A percentile compares a stretch with the other conserved stretches of the same genome.
phyloP scores from a whole-genome alignment of 2,113 vertebrate genomes.

The Albula goreensis region DNA sequence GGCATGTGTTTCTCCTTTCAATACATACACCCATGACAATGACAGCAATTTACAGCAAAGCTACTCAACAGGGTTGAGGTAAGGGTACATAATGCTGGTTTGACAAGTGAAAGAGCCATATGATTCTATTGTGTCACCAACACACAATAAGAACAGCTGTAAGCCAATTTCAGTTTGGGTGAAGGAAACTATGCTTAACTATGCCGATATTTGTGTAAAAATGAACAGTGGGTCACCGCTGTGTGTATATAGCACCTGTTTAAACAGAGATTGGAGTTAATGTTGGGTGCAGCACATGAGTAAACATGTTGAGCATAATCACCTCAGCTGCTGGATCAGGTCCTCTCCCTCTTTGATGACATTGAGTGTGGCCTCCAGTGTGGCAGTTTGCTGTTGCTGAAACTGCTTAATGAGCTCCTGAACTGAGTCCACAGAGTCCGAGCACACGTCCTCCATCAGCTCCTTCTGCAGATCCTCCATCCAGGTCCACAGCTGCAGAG shows the following conservation, averaged over 20 bases:
- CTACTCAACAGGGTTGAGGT: not conserved
- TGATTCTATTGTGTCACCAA: too few relatives aligned
- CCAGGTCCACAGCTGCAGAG: slow-evolving; percentile 93
- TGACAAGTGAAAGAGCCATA: too few relatives aligned
- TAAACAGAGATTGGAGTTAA: not conserved
- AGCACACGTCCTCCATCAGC: slow-evolving; percentile 91
- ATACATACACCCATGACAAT: not conserved
- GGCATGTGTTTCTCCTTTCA: not conserved
- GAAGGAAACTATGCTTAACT: too few relatives aligned
- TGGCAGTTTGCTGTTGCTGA: slow-evolving; percentile 95
- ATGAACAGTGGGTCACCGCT: too few relatives aligned
- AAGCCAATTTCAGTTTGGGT: too few relatives aligned
- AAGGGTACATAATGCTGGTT: not conserved
- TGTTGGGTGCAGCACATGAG: not conserved
- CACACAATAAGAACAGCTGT: too few relatives aligned
- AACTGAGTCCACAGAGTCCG: slow-evolving; percentile 92
- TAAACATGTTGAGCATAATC: slow-evolving; percentile 30
- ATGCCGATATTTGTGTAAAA: not conserved
- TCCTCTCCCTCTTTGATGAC: slow-evolving; percentile 98
- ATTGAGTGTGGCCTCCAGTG: slow-evolving; percentile 92
- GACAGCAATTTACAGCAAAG: not conserved
- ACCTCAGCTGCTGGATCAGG: slow-evolving; percentile 98
- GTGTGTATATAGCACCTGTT: not conserved
- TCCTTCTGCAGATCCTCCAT: slow-evolving; percentile 99
- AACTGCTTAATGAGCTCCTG: slow-evolving; percentile 98